phyloP scores from a whole-genome alignment of 2,797 vertebrate species.

The Percopsis omiscomaycus region DNA sequence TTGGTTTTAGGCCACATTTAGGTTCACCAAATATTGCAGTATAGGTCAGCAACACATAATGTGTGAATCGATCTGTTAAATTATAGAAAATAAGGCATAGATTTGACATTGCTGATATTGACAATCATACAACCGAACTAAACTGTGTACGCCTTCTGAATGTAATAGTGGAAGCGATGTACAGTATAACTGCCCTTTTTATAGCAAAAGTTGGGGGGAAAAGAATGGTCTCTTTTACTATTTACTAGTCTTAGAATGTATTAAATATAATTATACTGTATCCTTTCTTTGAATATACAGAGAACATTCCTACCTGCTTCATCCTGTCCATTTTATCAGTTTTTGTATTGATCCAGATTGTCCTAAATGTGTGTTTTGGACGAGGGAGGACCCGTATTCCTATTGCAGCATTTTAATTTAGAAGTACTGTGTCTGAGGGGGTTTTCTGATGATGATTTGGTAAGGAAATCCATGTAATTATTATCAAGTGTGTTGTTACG shows the following conservation, averaged over 20 bases:
- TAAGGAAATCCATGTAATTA: constrained; percentile 11
- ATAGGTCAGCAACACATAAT: constrained; percentile 27
- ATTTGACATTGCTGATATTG: background rate
- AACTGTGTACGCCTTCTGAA: background rate
- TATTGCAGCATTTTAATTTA: constrained; percentile 3
- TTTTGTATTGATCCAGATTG: background rate
- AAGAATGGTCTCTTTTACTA: background rate
- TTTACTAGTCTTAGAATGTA: no score
- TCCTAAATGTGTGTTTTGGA: no score
- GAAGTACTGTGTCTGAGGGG: background rate
- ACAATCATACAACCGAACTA: constrained; percentile 19
- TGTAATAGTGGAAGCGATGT: background rate
- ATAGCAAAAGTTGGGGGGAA: background rate
- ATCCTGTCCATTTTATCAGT: background rate
- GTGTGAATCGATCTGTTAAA: background rate
- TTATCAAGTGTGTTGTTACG: constrained; percentile 4
- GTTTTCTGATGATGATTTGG: background rate
- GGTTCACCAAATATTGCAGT: constrained; percentile 6
- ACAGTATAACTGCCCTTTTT: background rate
- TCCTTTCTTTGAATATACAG: background rate
- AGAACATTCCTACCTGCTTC: background rate
- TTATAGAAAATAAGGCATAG: constrained; percentile 11
- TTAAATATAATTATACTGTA: no score
- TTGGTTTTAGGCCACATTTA: background rate
- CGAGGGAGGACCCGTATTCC: background rate